Evolutionary conservation across 2,113 vertebrate genomes (phyloP), one percentile per base, ranked within the genome.

Genomic region (Tachuris rubrigastra): DNA sequence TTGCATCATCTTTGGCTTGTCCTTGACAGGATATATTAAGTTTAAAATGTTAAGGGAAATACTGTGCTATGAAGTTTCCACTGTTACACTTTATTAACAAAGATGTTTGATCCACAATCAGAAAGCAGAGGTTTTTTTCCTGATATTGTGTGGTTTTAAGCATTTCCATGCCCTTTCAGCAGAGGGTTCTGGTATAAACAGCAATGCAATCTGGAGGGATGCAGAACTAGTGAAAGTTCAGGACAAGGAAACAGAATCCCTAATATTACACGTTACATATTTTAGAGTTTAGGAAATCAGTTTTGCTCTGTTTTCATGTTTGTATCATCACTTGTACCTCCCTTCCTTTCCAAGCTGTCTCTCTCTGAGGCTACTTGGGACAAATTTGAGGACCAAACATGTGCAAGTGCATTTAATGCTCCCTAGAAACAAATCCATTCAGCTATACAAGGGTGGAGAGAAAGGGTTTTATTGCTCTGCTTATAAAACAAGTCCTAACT

Each of bases 241-340:
- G 30, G 23, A 59, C 37, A 60, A n/a, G 69, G 41, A 73, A 93
- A 65, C 5, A 1, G 14, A 85, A 68, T 82, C 33, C 33, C 41
- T 86, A 66, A 84, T 89, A 55, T 65, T 12, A 39, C 18, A n/a
- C 19, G 52, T 46, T 7, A 44, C 24, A 58, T 81, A 1, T 10
- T 74, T 58, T 50, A 59, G 42, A 91, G 50, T 71, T 30, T 27
- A 72, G 35, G 41, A 58, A 69, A 35, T 66, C 14, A 15, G 27
- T 16, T 59, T 59, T 53, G 50, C 18, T 77, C n/a, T 65, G 0
- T 80, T 88, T 84, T 66, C 25, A 62, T 77, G 50, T 69, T 25
- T 2, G 0, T 44, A 24, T 62, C 55, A 46, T 69, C 0, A 31
- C 21, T 62, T 63, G 0, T 33, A n/a, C 18, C 17, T 30, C 23